Conservation (phyloP, 2,113 vertebrate genomes). For the Burhinus bistriatus region DNA sequence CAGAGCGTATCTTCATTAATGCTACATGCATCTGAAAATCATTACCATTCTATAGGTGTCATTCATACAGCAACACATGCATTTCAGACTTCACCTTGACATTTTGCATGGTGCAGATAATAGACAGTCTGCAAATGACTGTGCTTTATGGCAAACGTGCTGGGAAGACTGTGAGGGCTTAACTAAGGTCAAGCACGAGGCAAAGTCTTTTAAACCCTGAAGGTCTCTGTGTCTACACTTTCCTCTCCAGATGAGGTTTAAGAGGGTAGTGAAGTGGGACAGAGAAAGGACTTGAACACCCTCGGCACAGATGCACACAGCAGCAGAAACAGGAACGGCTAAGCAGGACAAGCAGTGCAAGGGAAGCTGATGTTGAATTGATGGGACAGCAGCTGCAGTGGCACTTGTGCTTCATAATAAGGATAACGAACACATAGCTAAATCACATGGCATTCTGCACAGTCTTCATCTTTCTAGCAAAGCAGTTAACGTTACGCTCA, state of each 20-base stretch:
- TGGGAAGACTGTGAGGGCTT: background rate
- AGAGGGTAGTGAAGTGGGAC: background rate
- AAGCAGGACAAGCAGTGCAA: background rate
- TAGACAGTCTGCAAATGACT: background rate
- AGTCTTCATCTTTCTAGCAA: background rate
- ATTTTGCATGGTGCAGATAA: background rate
- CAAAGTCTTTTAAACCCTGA: background rate
- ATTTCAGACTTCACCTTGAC: background rate
- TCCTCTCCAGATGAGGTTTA: background rate
- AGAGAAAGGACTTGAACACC: background rate
- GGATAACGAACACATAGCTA: background rate
- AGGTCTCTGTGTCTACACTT: background rate
- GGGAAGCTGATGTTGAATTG: background rate
- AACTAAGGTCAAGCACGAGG: background rate
- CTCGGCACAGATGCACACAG: background rate
- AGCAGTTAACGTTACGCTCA: accelerated
- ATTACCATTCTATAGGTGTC: background rate
- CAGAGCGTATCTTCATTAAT: background rate
- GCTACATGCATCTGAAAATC: background rate
- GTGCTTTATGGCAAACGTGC: background rate
- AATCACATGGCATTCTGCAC: background rate
- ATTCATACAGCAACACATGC: background rate
- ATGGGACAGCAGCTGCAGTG: background rate
- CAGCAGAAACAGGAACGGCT: background rate
- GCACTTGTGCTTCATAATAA: background rate